phyloP scores from a whole-genome alignment of 2,888 invertebrate genomes.

The Eristalis intricaria region DNA sequence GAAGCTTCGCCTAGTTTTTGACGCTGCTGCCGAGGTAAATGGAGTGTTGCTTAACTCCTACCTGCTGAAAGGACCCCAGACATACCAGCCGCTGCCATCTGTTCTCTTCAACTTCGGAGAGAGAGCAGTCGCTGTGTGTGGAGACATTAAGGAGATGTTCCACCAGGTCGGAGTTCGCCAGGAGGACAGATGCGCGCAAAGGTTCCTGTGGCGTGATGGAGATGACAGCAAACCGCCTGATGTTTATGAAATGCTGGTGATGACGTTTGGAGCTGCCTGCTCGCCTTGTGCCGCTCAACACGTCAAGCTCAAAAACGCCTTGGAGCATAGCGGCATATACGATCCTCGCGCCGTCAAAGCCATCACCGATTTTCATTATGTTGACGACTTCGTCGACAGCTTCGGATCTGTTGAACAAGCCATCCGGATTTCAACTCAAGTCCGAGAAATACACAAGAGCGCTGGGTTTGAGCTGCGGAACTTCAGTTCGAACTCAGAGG shows the following conservation, averaged over 20 bases:
- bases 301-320: constrained; percentile 48
- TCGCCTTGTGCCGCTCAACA: no score
- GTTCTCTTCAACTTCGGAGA: constrained; percentile 59
- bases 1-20: constrained; percentile 58
- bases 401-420: constrained; percentile 5
- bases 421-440: no score
- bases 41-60: constrained; percentile 56
- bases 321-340: constrained; percentile 7
- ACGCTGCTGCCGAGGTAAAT: constrained; percentile 53
- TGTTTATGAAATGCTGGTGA: constrained; percentile 67
- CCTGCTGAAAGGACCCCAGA: constrained; percentile 59
- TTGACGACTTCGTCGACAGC: background rate
- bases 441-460: constrained; percentile 10
- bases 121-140: constrained; percentile 49
- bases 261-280: constrained; percentile 72
- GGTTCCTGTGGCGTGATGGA: constrained; percentile 66
- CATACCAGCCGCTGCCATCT: constrained; percentile 54
- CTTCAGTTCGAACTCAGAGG: constrained; percentile 26
- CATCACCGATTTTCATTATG: background rate
- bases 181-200: constrained; percentile 45
- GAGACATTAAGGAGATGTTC: constrained; percentile 65
- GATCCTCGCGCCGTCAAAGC: constrained; percentile 43
- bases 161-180: constrained; percentile 54
- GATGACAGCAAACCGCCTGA: constrained; percentile 27
- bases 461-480: constrained; percentile 17